Base-by-base conservation (phyloP, 1,140 invertebrate genomes). In the Adoxophyes honmai region DNA sequence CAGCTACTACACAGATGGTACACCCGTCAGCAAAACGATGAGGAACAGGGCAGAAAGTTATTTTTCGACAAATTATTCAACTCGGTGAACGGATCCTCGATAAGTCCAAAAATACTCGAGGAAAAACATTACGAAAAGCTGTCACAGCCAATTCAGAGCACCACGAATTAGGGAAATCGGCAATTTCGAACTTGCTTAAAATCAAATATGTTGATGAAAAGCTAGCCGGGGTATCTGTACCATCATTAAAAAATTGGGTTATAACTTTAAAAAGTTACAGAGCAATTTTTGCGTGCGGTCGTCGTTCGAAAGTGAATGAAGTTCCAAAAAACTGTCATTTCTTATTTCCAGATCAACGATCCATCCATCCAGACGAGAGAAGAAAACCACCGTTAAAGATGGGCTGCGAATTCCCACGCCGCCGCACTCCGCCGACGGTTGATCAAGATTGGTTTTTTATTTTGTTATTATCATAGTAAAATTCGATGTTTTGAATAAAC, bases 21-120 rank as follows among this genome's bases (percentile, higher is more conserved):
- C 28, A 10, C 10, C 7, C 39, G 53, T 59, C 0, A 58, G 57
- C 42, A 0, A 4, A 28, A 65, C 55, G 6, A 33, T 61, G 18
- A 51, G 52, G 35, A 58, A 65, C 35, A 65, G 59, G 9, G 38
- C 59, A 5, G 34, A 58, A 39, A 21, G 2, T 48, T 21, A 39
- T 61, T 65, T 51, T 58, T 60, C 11, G 59, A 60, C 16, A 38
- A 57, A 13, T 34, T 64, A 9, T 64, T 60, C 13, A 57, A 64
- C 14, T 53, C 54, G 0, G 44, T 53, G 3, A 64, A 59, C 18
- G 61, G 57, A 14, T 14, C 57, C 13, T 7, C 13, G 0, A n/a
- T 53, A 9, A 13, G 34, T 51, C 11, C 6, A 58, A 42, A 54
- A n/a, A 39, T 39, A 21, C 36, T 8, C 4, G 28, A 16, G 21